Conservation (phyloP, 2,888 invertebrate species). For the Drosophila nr. perissopoda region DNA sequence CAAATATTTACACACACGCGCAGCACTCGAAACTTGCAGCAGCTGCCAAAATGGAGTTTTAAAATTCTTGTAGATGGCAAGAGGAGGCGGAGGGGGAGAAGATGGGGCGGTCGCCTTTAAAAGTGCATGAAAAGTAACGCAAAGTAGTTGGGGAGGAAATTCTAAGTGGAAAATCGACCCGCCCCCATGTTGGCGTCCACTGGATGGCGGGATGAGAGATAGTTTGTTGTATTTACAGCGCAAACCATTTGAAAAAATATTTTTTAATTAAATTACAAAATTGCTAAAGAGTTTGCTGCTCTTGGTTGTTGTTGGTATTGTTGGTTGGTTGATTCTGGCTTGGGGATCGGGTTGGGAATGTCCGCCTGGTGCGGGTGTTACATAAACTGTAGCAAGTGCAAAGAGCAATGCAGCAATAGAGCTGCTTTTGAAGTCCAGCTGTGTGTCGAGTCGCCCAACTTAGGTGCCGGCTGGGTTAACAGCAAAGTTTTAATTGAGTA, state of each 20-base stretch:
- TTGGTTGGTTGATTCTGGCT: conserved; percentile 1
- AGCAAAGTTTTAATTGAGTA: conserved; percentile 36
- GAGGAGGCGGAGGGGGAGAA: background rate
- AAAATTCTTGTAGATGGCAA: conserved; percentile 64
- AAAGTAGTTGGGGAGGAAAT: conserved; percentile 35
- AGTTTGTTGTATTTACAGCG: conserved; percentile 81
- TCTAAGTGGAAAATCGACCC: conserved; percentile 29
- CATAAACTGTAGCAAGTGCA: conserved; percentile 34
- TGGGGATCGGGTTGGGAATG: background rate
- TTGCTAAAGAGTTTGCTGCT: conserved; percentile 75
- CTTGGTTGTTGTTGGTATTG: conserved; percentile 27
- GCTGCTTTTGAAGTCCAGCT: conserved; percentile 22
- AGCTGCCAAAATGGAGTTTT: conserved; percentile 74
- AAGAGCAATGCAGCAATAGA: conserved; percentile 21
- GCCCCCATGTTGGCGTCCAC: conserved; percentile 15
- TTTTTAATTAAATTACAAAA: conserved; percentile 81
- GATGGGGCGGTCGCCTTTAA: background rate
- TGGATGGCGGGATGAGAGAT: conserved; percentile 30
- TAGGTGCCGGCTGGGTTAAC: background rate
- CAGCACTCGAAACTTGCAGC: conserved; percentile 65
- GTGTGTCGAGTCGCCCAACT: conserved; percentile 11
- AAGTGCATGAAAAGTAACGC: conserved; percentile 61
- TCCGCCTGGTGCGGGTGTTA: conserved; percentile 2
- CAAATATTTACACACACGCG: conserved; percentile 79
- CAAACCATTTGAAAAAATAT: conserved; percentile 81